Percentiles rank a stretch among this genome's conserved stretches.
These are phyloP conservation scores for Protobothrops mucrosquamatus DNA, from an alignment of 2,113 vertebrate species.

Conservation along the genomic window DNA sequence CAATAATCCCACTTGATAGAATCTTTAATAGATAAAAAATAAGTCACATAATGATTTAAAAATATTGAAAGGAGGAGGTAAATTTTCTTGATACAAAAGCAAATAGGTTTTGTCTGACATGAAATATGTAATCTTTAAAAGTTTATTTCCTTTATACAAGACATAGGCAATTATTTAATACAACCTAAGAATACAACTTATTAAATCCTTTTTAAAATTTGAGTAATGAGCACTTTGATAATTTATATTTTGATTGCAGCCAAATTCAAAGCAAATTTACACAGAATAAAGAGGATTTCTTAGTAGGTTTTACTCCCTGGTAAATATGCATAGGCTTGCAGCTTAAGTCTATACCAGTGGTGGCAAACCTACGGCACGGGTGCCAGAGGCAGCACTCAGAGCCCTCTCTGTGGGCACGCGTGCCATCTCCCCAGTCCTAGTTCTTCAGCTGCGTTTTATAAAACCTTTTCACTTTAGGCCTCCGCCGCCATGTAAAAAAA, in stretches of 20 bases:
- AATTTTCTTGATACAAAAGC: not conserved
- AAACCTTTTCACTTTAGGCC: no score
- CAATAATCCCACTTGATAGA: slow-evolving; percentile 11
- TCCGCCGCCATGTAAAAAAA: no score
- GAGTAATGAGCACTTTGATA: not conserved
- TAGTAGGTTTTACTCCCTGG: not conserved
- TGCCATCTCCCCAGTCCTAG: no score
- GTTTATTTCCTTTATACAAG: not conserved
- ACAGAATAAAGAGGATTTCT: not conserved
- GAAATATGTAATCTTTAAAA: not conserved
- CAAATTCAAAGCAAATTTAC: not conserved
- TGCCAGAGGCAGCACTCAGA: no score
- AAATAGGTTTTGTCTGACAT: not conserved
- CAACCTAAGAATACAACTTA: not conserved
- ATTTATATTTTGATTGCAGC: not conserved
- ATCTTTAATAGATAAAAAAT: slow-evolving; percentile 4
- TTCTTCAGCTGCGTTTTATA: no score
- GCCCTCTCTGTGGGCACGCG: no score
- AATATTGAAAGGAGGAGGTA: not conserved
- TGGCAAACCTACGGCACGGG: no score
- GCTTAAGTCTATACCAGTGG: not conserved
- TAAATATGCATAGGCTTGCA: not conserved
- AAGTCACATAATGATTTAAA: slow-evolving; percentile 13
- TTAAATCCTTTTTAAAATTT: not conserved
- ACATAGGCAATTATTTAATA: not conserved